Base-by-base conservation (phyloP, 2,888 invertebrate species). In the Matsumyia berberina region DNA sequence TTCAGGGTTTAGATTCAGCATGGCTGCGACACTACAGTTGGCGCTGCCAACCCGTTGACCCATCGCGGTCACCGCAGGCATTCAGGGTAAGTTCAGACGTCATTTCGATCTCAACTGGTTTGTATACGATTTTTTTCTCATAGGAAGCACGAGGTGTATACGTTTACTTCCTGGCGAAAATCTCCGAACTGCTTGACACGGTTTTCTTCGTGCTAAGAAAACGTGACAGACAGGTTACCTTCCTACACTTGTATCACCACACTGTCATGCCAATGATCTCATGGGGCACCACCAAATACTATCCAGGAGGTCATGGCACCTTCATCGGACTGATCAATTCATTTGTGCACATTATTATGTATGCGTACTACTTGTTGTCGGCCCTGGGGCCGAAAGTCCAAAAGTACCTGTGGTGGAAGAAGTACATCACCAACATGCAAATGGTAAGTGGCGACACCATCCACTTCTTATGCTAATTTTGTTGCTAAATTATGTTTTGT, bases 341-440 rank as follows among this genome's bases (percentile, higher is more conserved):
- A 2, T 98, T 98, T 88, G 98, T 98, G 15, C 98, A 98, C 90
- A 96, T 98, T 87, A 94, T 98, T 87, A 98, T 98, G 98, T 98
- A 98, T 91, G 93, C 95, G 1, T 98, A 98, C 91, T 98, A 98
- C 89, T 93, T 98, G 93, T 90, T 98, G 73, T 95, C 98, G 0
- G 97, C 98, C 0, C 93, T 97, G 90, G 96, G 98, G 31, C 98
- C 98, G 0, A 94, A 95, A 88, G 96, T 95, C 91, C 97, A 97
- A 90, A 95, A 95, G 91, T 97, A 96, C 90, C 93, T 98, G 86
- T 97, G 97, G 95, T 98, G 98, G 98, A 98, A 98, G 92, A 96
- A 95, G 87, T 96, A 98, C 91, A 95, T 98, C 88, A 98, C 98
- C 31, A 95, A 95, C 29, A 92, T 98, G 89, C 98, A 97, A 93